Percentiles rank a stretch among this genome's conserved stretches.
Conservation (phyloP, 2,888 invertebrate species). For the Lochmaea crataegi region DNA sequence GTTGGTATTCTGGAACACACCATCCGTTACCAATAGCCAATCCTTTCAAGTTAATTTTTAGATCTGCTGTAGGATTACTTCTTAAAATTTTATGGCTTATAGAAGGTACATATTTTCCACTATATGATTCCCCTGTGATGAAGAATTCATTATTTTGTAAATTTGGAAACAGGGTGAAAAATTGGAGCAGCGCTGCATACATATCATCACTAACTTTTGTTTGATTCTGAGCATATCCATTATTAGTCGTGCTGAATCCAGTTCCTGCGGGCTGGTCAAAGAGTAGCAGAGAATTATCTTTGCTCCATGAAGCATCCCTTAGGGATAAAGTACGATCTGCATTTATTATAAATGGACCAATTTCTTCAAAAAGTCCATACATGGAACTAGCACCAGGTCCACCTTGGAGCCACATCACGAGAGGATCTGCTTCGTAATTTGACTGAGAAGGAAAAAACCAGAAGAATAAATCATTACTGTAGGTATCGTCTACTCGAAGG, state of each 20-base stretch:
- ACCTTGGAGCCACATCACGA: constrained; percentile 84
- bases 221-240: constrained; percentile 82
- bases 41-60: constrained; percentile 76
- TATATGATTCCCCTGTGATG: constrained; percentile 90
- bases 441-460: constrained; percentile 85
- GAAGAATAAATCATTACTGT: constrained; percentile 84
- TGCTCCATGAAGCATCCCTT: constrained; percentile 68
- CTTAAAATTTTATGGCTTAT: constrained; percentile 65
- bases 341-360: constrained; percentile 75
- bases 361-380: constrained; percentile 82
- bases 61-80: constrained; percentile 5
- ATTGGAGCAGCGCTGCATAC: constrained; percentile 79
- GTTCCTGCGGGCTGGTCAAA: constrained; percentile 93
- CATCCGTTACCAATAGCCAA: constrained; percentile 81
- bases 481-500: constrained; percentile 80
- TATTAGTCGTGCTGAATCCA: constrained; percentile 85
- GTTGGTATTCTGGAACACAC: constrained; percentile 78
- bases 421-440: constrained; percentile 69
- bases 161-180: constrained; percentile 83
- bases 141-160: constrained; percentile 79
- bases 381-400: constrained; percentile 83
- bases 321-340: constrained; percentile 59
- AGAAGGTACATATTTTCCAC: constrained; percentile 82
- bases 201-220: constrained; percentile 82
- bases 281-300: constrained; percentile 71